These are phyloP conservation scores for Malacoraja senta DNA, from an alignment of 2,797 vertebrate species.

Conservation along the genomic window DNA sequence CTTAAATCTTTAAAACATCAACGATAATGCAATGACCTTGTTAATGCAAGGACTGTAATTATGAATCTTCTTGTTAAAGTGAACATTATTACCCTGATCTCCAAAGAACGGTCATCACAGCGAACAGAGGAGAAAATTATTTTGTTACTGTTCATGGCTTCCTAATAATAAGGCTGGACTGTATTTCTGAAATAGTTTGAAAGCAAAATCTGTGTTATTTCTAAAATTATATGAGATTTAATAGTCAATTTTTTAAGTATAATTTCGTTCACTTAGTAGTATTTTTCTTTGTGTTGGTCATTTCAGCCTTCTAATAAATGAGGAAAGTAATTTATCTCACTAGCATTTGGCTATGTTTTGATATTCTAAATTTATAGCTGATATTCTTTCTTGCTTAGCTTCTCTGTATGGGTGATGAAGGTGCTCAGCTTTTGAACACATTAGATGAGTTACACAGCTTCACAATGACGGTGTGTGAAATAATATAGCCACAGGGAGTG, in stretches of 20 bases:
- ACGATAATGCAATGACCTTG: constrained; percentile 9
- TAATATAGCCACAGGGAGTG: constrained; percentile 32
- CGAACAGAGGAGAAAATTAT: constrained; percentile 29
- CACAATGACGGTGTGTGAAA: constrained; percentile 30
- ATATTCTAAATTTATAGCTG: constrained; percentile 19
- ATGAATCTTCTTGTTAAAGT: neutral
- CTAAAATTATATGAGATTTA: constrained; percentile 2
- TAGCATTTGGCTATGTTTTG: neutral
- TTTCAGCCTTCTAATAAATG: too few species aligned
- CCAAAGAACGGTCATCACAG: constrained; percentile 16
- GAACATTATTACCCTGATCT: constrained; percentile 8
- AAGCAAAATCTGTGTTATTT: neutral
- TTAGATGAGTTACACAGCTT: constrained; percentile 25
- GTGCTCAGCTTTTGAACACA: constrained; percentile 38
- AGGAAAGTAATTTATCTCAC: neutral
- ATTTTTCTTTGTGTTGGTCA: neutral
- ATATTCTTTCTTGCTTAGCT: neutral
- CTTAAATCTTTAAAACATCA: neutral
- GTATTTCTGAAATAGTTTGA: neutral
- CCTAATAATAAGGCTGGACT: constrained; percentile 19
- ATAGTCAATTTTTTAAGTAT: neutral
- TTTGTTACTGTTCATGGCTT: constrained; percentile 21
- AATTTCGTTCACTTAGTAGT: neutral
- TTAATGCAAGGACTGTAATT: constrained; percentile 16
- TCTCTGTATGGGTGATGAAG: constrained; percentile 14